These are phyloP conservation scores for Heteractis magnifica DNA, from an alignment of 92 coral and sea anemone genomes.

Conservation along the genomic window DNA sequence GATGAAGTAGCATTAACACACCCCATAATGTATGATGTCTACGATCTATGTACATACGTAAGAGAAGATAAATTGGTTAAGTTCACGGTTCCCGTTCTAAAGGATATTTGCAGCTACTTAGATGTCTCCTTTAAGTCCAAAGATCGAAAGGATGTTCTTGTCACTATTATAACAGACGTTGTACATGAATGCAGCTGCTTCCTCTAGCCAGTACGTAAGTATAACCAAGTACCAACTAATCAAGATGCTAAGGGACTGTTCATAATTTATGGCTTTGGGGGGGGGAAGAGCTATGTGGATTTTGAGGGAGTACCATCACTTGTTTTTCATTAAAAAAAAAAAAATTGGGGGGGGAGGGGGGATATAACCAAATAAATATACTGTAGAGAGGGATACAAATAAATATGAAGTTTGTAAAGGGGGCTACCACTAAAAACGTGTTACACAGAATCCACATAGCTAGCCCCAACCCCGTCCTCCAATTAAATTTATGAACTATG, in stretches of 20 bases:
- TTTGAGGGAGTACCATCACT: background rate
- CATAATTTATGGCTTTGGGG: background rate
- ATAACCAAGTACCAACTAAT: background rate
- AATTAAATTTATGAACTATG: too few species aligned
- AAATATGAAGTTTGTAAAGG: too few species aligned
- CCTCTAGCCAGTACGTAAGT: background rate
- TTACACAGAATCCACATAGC: too few species aligned
- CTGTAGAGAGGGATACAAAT: too few species aligned
- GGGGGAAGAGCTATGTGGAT: background rate
- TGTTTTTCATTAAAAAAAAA: too few species aligned
- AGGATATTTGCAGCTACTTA: conserved; percentile 15
- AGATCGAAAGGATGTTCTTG: conserved; percentile 19
- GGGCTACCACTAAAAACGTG: too few species aligned
- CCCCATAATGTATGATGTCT: conserved; percentile 19
- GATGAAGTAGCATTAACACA: background rate
- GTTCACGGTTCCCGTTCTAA: conserved; percentile 18
- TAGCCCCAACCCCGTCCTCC: too few species aligned
- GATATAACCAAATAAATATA: too few species aligned
- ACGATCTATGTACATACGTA: conserved; percentile 10
- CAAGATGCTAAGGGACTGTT: background rate
- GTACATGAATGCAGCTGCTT: conserved; percentile 22
- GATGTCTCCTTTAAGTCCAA: conserved; percentile 24
- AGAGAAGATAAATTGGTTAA: conserved; percentile 7
- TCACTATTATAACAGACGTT: conserved; percentile 12
- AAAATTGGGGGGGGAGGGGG: too few species aligned